Conservation (phyloP, 2,888 invertebrate genomes). For the Glyphotaelius pellucidus region DNA sequence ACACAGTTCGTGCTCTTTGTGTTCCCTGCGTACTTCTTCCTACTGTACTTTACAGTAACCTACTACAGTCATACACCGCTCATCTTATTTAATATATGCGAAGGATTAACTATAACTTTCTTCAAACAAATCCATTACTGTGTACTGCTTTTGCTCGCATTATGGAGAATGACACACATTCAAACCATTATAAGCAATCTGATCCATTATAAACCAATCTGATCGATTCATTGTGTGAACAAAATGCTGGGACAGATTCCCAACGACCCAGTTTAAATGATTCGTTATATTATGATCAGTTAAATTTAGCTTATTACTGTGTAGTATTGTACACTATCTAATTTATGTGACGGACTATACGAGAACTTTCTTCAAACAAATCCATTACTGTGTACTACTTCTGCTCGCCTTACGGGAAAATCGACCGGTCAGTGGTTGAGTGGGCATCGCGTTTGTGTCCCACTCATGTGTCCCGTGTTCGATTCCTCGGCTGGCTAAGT, state of each 20-base stretch:
- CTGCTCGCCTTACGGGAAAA: background rate
- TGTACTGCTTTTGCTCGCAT: background rate
- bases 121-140: background rate
- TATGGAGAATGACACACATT: background rate
- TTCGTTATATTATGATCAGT: background rate
- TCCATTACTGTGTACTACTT: background rate
- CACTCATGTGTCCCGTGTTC: too few relatives aligned
- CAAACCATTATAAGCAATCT: background rate
- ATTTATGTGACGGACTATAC: background rate
- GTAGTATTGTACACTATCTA: too few relatives aligned
- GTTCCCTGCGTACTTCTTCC: background rate
- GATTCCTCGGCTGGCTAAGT: too few relatives aligned
- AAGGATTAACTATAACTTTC: background rate
- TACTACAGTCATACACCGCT: background rate
- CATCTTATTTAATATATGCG: background rate
- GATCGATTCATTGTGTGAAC: background rate
- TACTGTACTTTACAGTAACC: background rate
- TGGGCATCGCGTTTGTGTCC: too few relatives aligned
- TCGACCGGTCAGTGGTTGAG: too few relatives aligned
- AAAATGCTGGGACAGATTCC: background rate
- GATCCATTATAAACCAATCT: background rate
- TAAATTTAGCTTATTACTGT: background rate
- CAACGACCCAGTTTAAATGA: background rate
- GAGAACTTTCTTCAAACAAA: background rate
- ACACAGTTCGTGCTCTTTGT: background rate